Conservation (phyloP, 1,140 invertebrate genomes). For the Pogonognathellus flavescens region DNA sequence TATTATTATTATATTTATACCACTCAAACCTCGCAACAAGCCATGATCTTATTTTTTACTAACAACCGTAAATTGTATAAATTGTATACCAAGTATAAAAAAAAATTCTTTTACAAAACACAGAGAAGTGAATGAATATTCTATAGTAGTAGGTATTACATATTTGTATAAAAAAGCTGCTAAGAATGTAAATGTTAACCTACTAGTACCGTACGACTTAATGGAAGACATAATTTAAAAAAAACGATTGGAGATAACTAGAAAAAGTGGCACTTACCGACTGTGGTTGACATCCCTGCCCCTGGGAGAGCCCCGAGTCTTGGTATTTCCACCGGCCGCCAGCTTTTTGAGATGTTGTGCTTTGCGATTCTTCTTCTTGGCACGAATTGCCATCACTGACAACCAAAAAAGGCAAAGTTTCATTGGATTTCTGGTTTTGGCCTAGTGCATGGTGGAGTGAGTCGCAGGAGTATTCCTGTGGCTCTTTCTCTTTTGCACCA, state of each 20-base stretch:
- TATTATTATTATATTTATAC: too few relatives aligned
- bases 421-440: not conserved
- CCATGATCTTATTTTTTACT: too few relatives aligned
- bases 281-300: conserved; percentile 65
- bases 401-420: conserved; percentile 46
- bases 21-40: too few relatives aligned
- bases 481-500: not conserved
- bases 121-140: too few relatives aligned
- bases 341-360: conserved; percentile 62
- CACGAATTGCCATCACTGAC: conserved; percentile 67
- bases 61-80: too few relatives aligned
- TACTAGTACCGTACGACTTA: too few relatives aligned
- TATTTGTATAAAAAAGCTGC: too few relatives aligned
- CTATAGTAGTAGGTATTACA: too few relatives aligned
- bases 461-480: conserved; percentile 19
- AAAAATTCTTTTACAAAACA: too few relatives aligned
- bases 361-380: conserved; percentile 66
- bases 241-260: not conserved
- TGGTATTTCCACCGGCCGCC: conserved; percentile 57
- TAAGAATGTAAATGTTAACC: too few relatives aligned
- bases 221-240: too few relatives aligned
- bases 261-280: conserved; percentile 54
- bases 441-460: not conserved
- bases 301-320: conserved; percentile 61
- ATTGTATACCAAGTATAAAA: too few relatives aligned